These are phyloP conservation scores for Antheraea pernyi DNA, from an alignment of 1,140 invertebrate species.

Conservation along the genomic window DNA sequence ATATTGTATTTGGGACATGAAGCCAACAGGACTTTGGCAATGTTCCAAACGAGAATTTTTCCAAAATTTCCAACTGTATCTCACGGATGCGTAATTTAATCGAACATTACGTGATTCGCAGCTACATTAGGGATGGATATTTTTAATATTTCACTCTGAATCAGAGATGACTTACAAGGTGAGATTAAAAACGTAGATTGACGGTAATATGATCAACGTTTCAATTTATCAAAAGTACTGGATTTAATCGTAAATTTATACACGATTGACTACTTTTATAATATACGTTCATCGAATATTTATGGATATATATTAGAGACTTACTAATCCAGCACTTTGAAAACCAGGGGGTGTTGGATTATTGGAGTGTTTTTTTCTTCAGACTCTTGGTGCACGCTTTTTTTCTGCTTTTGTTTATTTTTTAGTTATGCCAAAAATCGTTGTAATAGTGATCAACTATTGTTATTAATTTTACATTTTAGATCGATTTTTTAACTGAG, in stretches of 20 bases:
- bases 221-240: not conserved
- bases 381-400: no score
- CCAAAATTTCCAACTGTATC: slow-evolving; percentile 17
- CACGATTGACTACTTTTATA: no score
- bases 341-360: no score
- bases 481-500: no score
- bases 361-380: no score
- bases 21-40: slow-evolving; percentile 24
- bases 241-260: not conserved
- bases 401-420: no score
- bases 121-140: not conserved
- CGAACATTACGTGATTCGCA: slow-evolving; percentile 11
- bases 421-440: no score
- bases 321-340: no score
- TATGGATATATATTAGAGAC: no score
- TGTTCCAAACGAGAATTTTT: slow-evolving; percentile 24
- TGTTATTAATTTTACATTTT: no score
- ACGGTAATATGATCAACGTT: not conserved
- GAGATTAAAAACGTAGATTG: not conserved
- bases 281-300: no score
- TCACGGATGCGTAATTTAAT: slow-evolving; percentile 24
- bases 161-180: not conserved
- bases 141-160: not conserved
- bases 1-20: slow-evolving; percentile 22
- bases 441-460: no score